A percentile compares a stretch with the other conserved stretches of the same genome.
Conservation (phyloP, 35 echinoderm and acorn worm species). For the Acanthaster planci region DNA sequence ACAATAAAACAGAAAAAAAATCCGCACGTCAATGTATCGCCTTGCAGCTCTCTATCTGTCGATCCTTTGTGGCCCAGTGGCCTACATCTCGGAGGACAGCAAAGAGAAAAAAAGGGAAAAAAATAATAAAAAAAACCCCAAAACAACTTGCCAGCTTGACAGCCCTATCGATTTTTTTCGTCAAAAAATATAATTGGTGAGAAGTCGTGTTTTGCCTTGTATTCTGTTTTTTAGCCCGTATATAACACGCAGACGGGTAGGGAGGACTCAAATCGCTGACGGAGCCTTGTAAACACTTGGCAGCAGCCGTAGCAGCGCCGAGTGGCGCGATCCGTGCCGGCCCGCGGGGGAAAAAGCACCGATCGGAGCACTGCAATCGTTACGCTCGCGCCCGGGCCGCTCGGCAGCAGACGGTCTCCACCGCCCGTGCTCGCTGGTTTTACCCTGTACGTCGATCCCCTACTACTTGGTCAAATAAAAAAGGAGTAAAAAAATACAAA, state of each 20-base stretch:
- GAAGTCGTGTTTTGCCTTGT: slow-evolving; percentile 11
- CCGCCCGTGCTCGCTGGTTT: neutral
- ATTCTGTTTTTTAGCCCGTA: slow-evolving; percentile 11
- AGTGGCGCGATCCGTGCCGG: slow-evolving; percentile 2
- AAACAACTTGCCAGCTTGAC: neutral
- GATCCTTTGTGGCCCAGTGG: too few species aligned
- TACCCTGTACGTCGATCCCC: neutral
- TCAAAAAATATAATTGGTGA: slow-evolving; percentile 27
- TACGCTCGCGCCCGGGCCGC: neutral
- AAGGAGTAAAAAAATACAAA: neutral
- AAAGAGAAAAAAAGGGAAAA: too few species aligned
- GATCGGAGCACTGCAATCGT: slow-evolving; percentile 2
- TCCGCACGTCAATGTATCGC: too few species aligned
- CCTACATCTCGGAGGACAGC: too few species aligned
- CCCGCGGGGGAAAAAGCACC: neutral
- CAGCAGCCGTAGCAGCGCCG: neutral
- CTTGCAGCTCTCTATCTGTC: too few species aligned
- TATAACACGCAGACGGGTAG: neutral
- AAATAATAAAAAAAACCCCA: too few species aligned
- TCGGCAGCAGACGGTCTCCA: neutral
- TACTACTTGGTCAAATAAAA: neutral
- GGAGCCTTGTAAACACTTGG: slow-evolving; percentile 19
- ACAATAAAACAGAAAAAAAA: too few species aligned
- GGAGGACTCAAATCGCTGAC: neutral
- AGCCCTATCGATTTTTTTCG: neutral